Percentiles rank a stretch among this genome's conserved stretches.
These are phyloP conservation scores for Pterostichus niger DNA, from an alignment of 2,888 invertebrate species.

Conservation along the genomic window DNA sequence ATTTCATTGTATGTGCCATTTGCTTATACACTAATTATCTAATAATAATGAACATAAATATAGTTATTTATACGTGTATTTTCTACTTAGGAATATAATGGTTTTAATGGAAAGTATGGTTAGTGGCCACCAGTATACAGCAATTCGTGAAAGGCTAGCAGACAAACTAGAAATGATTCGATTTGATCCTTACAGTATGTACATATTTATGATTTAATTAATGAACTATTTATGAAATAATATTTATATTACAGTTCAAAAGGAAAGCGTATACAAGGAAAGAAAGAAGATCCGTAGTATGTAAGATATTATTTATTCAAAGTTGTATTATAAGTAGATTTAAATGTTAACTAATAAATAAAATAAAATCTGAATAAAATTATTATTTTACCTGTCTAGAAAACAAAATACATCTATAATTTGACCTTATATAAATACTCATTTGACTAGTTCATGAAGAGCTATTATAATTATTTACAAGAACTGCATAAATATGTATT, in stretches of 20 bases:
- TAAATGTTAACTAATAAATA: slow-evolving; percentile 49
- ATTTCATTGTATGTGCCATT: too few species aligned
- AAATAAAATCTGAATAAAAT: slow-evolving; percentile 46
- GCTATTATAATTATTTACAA: slow-evolving; percentile 51
- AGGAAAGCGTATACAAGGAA: slow-evolving; percentile 84
- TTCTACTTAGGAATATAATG: slow-evolving; percentile 82
- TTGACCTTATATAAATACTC: slow-evolving; percentile 51
- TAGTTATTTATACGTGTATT: slow-evolving; percentile 24
- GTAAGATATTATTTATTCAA: slow-evolving; percentile 69
- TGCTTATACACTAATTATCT: too few species aligned
- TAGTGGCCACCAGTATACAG: slow-evolving; percentile 85
- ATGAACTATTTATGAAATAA: slow-evolving; percentile 40
- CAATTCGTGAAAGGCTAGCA: slow-evolving; percentile 85
- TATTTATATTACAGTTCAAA: slow-evolving; percentile 83
- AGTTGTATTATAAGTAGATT: slow-evolving; percentile 53
- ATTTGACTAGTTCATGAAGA: slow-evolving; percentile 55
- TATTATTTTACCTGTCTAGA: slow-evolving; percentile 49
- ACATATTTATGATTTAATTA: slow-evolving; percentile 58
- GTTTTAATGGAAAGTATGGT: slow-evolving; percentile 89
- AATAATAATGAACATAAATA: not conserved
- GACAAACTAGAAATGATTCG: slow-evolving; percentile 88
- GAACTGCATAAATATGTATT: slow-evolving; percentile 22
- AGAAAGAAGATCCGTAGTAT: slow-evolving; percentile 88
- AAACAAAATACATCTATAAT: slow-evolving; percentile 51
- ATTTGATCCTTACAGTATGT: slow-evolving; percentile 91